A percentile compares a stretch with the other conserved stretches of the same genome.
Conservation (phyloP, 2,113 vertebrate genomes). For the Xyliphius kryptos region DNA sequence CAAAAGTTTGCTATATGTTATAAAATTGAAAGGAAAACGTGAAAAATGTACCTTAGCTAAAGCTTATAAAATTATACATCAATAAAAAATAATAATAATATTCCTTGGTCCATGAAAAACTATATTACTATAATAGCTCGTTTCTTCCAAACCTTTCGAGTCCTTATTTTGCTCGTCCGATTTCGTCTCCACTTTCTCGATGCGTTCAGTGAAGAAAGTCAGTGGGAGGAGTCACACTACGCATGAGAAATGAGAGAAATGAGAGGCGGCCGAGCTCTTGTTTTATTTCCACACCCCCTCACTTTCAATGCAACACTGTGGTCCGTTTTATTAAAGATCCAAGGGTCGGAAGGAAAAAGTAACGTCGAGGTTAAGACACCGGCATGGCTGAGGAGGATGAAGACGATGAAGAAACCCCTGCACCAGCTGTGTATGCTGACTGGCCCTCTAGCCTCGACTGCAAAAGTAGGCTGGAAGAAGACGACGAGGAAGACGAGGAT, state of each 20-base stretch:
- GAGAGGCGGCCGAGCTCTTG: no score
- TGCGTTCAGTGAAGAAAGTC: no score
- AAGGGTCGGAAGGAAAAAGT: no score
- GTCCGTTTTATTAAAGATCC: no score
- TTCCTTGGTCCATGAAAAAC: constrained; percentile 91
- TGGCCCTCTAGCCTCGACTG: constrained; percentile 63
- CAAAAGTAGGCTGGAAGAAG: constrained; percentile 50
- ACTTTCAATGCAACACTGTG: no score
- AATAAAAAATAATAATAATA: constrained; percentile 65
- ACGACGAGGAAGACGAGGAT: constrained; percentile 54
- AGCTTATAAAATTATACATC: constrained; percentile 83
- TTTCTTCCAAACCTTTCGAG: constrained; percentile 31
- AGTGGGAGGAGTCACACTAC: no score
- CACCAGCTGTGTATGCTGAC: constrained; percentile 67
- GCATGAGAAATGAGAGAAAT: no score
- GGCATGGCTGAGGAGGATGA: constrained; percentile 73
- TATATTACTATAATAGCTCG: constrained; percentile 65
- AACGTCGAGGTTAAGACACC: constrained; percentile 76
- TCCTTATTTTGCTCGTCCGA: constrained; percentile 17
- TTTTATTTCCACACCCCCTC: no score
- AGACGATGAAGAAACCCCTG: constrained; percentile 70
- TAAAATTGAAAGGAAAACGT: constrained; percentile 73
- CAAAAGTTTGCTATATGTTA: constrained; percentile 80
- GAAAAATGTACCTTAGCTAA: constrained; percentile 93
- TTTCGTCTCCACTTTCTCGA: no score